Evolutionary conservation across 2,888 invertebrate species (phyloP), one percentile per base, ranked within the genome.

Genomic region (Camptogramma bilineatum): DNA sequence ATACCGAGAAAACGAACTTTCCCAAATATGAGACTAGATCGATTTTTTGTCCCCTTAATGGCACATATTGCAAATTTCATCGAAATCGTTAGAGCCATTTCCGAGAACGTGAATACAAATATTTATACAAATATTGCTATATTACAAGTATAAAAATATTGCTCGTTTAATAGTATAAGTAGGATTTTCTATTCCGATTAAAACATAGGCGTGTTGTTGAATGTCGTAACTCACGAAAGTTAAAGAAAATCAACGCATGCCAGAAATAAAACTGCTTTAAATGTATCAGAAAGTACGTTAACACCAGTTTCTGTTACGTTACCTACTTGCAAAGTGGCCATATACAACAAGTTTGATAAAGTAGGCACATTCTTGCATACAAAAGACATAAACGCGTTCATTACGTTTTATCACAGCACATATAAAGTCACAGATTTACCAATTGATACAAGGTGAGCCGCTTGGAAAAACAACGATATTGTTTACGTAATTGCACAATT

Each of bases 401-500:
- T 50, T 48, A 24, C 59, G 56, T 46, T 66, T 66, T 34, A 46
- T 44, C 42, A 60, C 55, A 57, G 47, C 50, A 58, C 34, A 61
- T 62, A 47, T 66, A 62, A 64, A 62, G 34, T 39, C 53, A 57
- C 59, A 58, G 7, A 66, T 51, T 62, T 66, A 66, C 60, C 51
- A 62, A 63, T 61, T 66, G 60, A 64, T 62, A 63, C 67, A 70
- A 70, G 69, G 70, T 62, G 61, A 66, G 52, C 66, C 52, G 19
- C 59, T 59, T 64, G 68, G 53, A 64, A 67, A 66, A 71, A 66
- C 39, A 61, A 68, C 57, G 16, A 53, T 54, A 57, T 66, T 54
- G 58, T 69, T 55, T 56, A 70, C 28, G 58, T 66, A 48, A 69
- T 78, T 73, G 62, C 70, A 69, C 72, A 77, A 75, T 66, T 48